Evolutionary conservation across 2,888 invertebrate genomes (phyloP), one percentile per base, ranked within the genome.

Genomic region (Mythimna lalbum): DNA sequence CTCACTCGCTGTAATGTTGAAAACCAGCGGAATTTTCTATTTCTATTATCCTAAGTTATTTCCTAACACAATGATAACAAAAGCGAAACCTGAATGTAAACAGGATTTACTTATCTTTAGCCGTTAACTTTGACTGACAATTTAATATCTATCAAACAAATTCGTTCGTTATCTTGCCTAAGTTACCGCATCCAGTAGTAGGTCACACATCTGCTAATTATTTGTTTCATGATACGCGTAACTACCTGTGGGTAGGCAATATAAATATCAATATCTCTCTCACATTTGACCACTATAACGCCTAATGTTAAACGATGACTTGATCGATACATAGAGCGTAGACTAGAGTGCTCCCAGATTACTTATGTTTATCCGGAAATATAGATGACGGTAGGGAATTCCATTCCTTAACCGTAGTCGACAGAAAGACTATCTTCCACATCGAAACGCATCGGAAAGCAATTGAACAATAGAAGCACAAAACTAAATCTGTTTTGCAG

Each of bases 141-240:
- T n/a, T n/a, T 71, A 63, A 49, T 64, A 33, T 23, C 9, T 19
- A 23, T 39, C 39, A 49, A 64, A 64, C 31, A 74, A 74, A 17
- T 27, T 53, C 19, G 6, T 19, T 7, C 33, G 6, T 31, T 47
- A 63, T 55, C 21, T 33, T 43, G n/a, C 7, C 14, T 2, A 33
- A n/a, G 31, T 36, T 57, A 14, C 12, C 33, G 12, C 12, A 1
- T 12, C 17, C 21, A 63, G 9, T 9, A 5, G n/a, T 27, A 47
- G 12, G 31, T 62, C 17, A 43, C 19, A 47, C 9, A 27, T 1
- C 6, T 33, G 12, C n/a, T 6, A n/a, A 33, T n/a, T 63, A 36
- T n/a, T 23, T 64, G n/a, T 21, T 59, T 10, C 9, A 23, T 59
- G 59, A 39, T 23, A 33, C n/a, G 31, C 33, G 17, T 36, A 57